Percentiles rank a stretch among this genome's conserved stretches.
Conservation (phyloP, 2,888 invertebrate species). For the Drosophila colorata region DNA sequence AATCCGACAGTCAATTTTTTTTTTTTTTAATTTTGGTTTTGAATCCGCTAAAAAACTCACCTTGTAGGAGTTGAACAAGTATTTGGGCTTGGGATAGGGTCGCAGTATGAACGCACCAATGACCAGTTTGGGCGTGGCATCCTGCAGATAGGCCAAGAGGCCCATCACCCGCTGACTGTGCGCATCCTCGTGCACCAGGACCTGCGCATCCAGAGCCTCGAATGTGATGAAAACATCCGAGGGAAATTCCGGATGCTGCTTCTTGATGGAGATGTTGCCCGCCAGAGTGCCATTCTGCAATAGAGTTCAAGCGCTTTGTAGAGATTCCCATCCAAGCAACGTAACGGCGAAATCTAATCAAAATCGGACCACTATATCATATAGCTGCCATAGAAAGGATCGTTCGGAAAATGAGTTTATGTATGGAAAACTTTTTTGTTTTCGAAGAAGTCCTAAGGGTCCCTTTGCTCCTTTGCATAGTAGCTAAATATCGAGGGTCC, state of each 20-base stretch:
- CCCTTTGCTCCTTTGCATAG: too few relatives aligned
- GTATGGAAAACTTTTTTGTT: too few relatives aligned
- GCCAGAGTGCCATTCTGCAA: slow-evolving; percentile 88
- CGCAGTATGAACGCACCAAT: slow-evolving; percentile 88
- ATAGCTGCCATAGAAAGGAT: too few relatives aligned
- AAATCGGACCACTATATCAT: too few relatives aligned
- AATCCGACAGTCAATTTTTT: too few relatives aligned
- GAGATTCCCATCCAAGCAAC: too few relatives aligned
- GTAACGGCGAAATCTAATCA: too few relatives aligned
- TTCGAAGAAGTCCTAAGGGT: too few relatives aligned
- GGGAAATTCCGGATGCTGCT: slow-evolving; percentile 88
- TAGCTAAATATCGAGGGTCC: too few relatives aligned
- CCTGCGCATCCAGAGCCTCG: slow-evolving; percentile 78
- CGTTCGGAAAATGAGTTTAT: too few relatives aligned
- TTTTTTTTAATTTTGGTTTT: too few relatives aligned
- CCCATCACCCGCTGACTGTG: slow-evolving; percentile 85
- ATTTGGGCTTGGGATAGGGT: slow-evolving; percentile 85
- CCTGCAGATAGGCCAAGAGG: slow-evolving; percentile 87
- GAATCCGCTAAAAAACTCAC: slow-evolving; percentile 84
- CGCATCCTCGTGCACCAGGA: slow-evolving; percentile 69
- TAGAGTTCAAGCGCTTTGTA: too few relatives aligned
- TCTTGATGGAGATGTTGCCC: slow-evolving; percentile 90
- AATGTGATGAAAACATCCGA: slow-evolving; percentile 89
- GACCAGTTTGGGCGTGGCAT: slow-evolving; percentile 88
- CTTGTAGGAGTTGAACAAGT: slow-evolving; percentile 89